These are phyloP conservation scores for Lacanobia wlatinum DNA, from an alignment of 2,888 invertebrate genomes.

Conservation along the genomic window DNA sequence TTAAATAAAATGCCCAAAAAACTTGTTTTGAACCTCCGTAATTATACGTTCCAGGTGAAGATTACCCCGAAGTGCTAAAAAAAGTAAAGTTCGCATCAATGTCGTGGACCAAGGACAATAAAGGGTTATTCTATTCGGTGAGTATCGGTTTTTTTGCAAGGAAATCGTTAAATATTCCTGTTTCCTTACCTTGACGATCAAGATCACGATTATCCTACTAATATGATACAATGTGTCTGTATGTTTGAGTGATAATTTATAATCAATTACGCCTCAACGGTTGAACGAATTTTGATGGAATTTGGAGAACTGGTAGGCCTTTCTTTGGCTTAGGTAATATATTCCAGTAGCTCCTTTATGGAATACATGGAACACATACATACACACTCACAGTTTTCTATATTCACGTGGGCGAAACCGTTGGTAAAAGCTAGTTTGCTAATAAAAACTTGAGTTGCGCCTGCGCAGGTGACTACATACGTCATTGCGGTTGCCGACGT, in stretches of 20 bases:
- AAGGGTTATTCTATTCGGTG: constrained; percentile 98
- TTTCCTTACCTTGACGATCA: constrained; percentile 49
- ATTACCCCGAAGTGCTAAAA: constrained; percentile 96
- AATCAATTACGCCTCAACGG: not conserved
- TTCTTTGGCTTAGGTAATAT: no score
- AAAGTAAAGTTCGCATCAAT: constrained; percentile 98
- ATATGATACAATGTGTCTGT: not conserved
- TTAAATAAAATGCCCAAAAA: not conserved
- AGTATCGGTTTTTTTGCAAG: constrained; percentile 69
- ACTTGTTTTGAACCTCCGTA: not conserved
- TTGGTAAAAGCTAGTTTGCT: not conserved
- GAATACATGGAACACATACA: no score
- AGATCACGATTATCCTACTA: constrained; percentile 22
- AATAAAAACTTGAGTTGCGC: not conserved
- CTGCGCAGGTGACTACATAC: constrained; percentile 9
- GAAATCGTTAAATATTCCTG: constrained; percentile 6
- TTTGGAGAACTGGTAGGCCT: not conserved
- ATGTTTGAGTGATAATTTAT: not conserved
- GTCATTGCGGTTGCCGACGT: constrained; percentile 38
- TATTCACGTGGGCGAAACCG: not conserved
- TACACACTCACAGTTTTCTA: not conserved
- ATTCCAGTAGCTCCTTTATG: no score
- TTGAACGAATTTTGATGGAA: not conserved
- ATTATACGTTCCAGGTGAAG: constrained; percentile 91
- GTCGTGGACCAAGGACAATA: constrained; percentile 98